Evolutionary conservation across 2,888 invertebrate species (phyloP).

Genomic region (Tipula lateralis): DNA sequence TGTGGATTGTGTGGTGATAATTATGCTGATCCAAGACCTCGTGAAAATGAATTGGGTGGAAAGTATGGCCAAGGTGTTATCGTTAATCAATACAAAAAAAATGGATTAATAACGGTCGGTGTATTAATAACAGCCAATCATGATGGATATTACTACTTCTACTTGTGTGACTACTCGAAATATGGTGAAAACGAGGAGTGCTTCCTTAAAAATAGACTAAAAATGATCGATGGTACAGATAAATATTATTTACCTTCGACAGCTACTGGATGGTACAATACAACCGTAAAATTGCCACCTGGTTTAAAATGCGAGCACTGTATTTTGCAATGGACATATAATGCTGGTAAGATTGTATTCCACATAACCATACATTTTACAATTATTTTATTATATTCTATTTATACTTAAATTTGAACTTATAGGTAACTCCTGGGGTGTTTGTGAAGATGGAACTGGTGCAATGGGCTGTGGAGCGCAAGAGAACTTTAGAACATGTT

Average conservation of each 20-base stretch:
- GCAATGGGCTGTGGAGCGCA: conserved; percentile 84
- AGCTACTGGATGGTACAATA: conserved; percentile 39
- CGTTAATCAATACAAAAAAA: conserved; percentile 46
- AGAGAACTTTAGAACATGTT: conserved; percentile 81
- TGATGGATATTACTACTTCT: conserved; percentile 50
- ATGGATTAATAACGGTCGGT: conserved; percentile 41
- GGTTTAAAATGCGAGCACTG: conserved; percentile 52
- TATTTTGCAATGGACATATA: conserved; percentile 55
- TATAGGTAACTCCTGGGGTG: conserved; percentile 68
- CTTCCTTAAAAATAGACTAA: conserved; percentile 48
- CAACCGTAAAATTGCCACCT: conserved; percentile 46
- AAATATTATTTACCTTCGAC: conserved; percentile 36
- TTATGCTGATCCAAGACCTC: conserved; percentile 47
- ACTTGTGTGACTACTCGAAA: conserved; percentile 51
- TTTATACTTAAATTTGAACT: background rate
- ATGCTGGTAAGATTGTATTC: conserved; percentile 44
- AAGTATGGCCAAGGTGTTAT: conserved; percentile 50
- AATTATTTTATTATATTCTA: background rate
- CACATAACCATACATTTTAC: background rate
- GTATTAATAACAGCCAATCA: conserved; percentile 51
- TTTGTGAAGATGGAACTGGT: conserved; percentile 65
- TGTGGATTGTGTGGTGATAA: conserved; percentile 57
- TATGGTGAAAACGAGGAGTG: conserved; percentile 52
- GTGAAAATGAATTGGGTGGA: conserved; percentile 54
- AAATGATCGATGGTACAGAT: conserved; percentile 41